These are phyloP conservation scores for Phoenoteleia sp. DNA, from an alignment of 2,888 invertebrate genomes.

Conservation along the genomic window DNA sequence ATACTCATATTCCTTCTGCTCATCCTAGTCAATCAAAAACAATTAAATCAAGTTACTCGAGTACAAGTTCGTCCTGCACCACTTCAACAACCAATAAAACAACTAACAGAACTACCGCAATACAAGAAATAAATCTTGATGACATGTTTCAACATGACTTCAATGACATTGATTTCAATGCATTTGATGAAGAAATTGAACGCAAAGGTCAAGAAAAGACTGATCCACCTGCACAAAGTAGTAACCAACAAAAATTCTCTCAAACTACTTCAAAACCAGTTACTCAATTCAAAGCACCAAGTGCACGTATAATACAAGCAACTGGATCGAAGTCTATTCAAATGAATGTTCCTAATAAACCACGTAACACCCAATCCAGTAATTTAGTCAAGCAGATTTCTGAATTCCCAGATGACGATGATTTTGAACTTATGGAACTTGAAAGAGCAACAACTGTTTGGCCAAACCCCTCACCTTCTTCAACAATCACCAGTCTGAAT, in stretches of 20 bases:
- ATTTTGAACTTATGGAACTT: neutral
- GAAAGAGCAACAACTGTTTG: neutral
- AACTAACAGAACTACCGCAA: neutral
- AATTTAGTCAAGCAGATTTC: neutral
- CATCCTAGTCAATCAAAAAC: conserved; percentile 55
- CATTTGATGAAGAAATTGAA: conserved; percentile 23
- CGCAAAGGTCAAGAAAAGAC: neutral
- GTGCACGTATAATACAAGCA: neutral
- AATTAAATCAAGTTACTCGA: conserved; percentile 72
- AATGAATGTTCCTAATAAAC: neutral
- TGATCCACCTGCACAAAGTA: neutral
- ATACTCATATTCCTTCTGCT: too few relatives aligned
- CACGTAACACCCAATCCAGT: neutral
- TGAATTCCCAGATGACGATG: neutral
- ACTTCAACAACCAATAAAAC: conserved; percentile 15
- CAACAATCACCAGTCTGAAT: too few relatives aligned
- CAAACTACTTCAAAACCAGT: neutral
- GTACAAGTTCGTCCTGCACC: neutral
- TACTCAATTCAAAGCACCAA: too few relatives aligned
- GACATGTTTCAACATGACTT: conserved; percentile 80
- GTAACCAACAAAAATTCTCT: neutral
- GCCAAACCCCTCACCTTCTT: neutral
- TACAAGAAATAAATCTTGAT: conserved; percentile 8
- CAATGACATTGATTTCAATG: conserved; percentile 76
- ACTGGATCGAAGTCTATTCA: neutral